Evolutionary conservation across 2,888 invertebrate species (phyloP).

Genomic region (Nasonovia ribisnigri): DNA sequence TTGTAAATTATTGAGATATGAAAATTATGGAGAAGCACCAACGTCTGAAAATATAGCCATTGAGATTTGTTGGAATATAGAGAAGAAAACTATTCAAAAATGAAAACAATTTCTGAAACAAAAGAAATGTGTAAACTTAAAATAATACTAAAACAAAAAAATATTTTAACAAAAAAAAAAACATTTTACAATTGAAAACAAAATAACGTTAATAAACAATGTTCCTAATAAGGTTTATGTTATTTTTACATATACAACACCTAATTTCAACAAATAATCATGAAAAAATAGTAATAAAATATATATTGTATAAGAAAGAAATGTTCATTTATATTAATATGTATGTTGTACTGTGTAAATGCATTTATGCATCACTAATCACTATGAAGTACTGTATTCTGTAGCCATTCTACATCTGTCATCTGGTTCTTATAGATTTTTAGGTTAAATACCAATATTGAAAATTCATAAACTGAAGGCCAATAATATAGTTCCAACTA

Average conservation of each 20-base stretch:
- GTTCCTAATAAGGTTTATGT: slow-evolving; percentile 3
- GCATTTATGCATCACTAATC: neutral
- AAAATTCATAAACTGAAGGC: neutral
- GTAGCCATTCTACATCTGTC: neutral
- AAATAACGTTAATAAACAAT: neutral
- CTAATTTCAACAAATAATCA: neutral
- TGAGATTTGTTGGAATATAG: neutral
- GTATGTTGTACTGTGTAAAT: neutral
- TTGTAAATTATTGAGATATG: neutral
- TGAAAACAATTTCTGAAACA: neutral
- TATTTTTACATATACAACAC: neutral
- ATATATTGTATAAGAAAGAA: neutral
- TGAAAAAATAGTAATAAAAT: neutral
- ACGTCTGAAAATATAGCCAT: neutral
- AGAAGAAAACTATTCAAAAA: slow-evolving; percentile 3
- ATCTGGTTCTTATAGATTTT: neutral
- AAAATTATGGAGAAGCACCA: neutral
- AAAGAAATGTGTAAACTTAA: neutral
- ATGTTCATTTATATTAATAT: neutral
- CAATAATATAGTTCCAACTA: neutral
- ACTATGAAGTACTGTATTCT: neutral
- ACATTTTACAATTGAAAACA: neutral
- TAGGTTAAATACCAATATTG: neutral
- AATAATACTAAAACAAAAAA: neutral
- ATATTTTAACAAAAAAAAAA: neutral